Evolutionary conservation across 2,888 invertebrate species (phyloP), one percentile per base, ranked within the genome.

Genomic region (Chromoteleia sp.): DNA sequence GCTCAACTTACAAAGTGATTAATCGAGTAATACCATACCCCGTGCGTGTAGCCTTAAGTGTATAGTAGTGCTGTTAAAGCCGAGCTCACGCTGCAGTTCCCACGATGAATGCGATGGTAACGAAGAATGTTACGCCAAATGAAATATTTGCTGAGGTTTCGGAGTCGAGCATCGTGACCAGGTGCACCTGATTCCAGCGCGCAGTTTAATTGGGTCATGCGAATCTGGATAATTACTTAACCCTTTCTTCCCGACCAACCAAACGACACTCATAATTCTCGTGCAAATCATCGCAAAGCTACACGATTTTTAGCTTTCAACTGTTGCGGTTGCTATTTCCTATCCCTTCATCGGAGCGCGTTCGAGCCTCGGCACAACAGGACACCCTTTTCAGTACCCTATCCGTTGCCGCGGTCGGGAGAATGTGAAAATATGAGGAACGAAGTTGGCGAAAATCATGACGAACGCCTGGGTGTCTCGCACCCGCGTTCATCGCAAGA

Each of bases 1-100:
- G 83, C 80, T 67, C 86, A 84, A 85, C 87, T 86, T 88, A 85
- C 88, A 88, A 88, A 88, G 88, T 87, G 89, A 89, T 89, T 89
- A 89, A 88, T 87, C 87, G 86, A 85, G 88, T 88, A 89, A 89
- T 87, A 85, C 87, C 79, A 68, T 67, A 77, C 74, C 61, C 74
- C 61, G 81, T 82, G 81, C 82, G 70, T 82, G 84, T 84, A 83
- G 59, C 82, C 78, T 82, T 81, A 58, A 74, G 83, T 63, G 82
- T 54, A 67, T 48, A 58, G 78, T 73, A 39, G 73, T 74, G 80
- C 45, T 68, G 71, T 83, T 68, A 81, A 83, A 85, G 73, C 84
- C 79, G 70, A 78, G 61, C 63, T 65, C 58, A 61, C 58, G 67
- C 36, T 68, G 82, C 50, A 76, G 50, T 70, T 48, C 19, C 54